phyloP scores from a whole-genome alignment of 53 echinoderm and acorn worm genomes.

The Crossaster papposus region DNA sequence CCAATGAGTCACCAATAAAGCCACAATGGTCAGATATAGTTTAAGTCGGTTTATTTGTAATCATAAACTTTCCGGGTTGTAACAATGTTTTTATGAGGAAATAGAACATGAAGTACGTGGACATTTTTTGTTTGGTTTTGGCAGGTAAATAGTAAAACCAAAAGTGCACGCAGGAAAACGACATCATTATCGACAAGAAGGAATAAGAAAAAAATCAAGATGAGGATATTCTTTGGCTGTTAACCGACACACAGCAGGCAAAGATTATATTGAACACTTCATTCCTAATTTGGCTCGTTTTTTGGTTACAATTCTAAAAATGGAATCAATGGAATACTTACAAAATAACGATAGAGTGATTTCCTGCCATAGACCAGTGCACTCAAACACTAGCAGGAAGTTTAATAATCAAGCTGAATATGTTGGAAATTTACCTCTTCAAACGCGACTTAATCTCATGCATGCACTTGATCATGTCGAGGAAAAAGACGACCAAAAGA shows the following conservation, averaged over 20 bases:
- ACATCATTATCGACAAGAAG: too few relatives aligned
- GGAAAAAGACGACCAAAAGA: slow-evolving; percentile 6
- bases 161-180: background rate
- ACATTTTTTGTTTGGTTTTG: background rate
- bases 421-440: slow-evolving; percentile 13
- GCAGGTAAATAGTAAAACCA: background rate
- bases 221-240: too few relatives aligned
- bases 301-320: too few relatives aligned
- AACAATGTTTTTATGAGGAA: background rate
- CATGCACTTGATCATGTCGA: slow-evolving; percentile 1
- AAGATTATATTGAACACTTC: too few relatives aligned
- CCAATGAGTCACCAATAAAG: background rate
- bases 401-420: background rate
- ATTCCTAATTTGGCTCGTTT: too few relatives aligned
- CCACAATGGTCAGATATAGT: background rate
- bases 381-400: background rate
- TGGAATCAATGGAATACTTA: background rate
- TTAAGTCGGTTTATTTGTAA: background rate
- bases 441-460: slow-evolving; percentile 1
- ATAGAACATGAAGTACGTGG: background rate
- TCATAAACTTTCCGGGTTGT: background rate
- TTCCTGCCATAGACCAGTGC: background rate
- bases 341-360: too few relatives aligned
- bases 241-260: too few relatives aligned
- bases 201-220: too few relatives aligned